Evolutionary conservation across 2,113 vertebrate species (phyloP).

Genomic region (Calyptommatus sinebrachiatus): DNA sequence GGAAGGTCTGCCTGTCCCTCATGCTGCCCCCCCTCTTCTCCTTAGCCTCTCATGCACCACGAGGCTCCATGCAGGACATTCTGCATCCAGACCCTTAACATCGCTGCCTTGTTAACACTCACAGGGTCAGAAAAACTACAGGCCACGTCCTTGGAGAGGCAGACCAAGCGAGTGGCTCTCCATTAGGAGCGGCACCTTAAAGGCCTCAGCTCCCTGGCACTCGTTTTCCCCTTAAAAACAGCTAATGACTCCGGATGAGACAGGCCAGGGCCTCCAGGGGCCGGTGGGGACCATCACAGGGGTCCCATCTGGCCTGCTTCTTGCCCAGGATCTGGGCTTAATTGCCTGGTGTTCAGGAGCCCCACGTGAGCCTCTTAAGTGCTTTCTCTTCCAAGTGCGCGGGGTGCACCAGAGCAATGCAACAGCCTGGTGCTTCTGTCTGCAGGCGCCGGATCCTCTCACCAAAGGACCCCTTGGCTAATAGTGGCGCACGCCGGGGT

Average conservation of each 20-base stretch:
- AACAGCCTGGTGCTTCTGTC: neutral
- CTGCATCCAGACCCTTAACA: no score
- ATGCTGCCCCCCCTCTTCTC: no score
- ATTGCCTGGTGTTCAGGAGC: neutral
- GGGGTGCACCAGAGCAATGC: neutral
- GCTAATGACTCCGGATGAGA: neutral
- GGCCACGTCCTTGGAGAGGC: neutral
- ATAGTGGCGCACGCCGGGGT: neutral
- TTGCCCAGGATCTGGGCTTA: fast-evolving
- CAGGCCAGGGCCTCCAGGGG: neutral
- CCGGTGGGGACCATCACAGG: neutral
- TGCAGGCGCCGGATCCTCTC: no score
- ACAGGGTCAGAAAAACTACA: neutral
- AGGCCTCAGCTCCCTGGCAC: neutral
- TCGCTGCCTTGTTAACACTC: no score
- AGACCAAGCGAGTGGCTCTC: constrained; percentile 14
- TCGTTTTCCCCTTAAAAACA: neutral
- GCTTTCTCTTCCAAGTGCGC: neutral
- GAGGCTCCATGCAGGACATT: no score
- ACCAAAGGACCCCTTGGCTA: no score
- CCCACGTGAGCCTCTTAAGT: neutral
- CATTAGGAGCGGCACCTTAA: fast-evolving
- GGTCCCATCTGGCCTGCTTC: neutral
- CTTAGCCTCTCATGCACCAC: no score
- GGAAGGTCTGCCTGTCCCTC: no score